Base-by-base conservation (phyloP, 2,888 invertebrate species). In the Plebejus melissa region DNA sequence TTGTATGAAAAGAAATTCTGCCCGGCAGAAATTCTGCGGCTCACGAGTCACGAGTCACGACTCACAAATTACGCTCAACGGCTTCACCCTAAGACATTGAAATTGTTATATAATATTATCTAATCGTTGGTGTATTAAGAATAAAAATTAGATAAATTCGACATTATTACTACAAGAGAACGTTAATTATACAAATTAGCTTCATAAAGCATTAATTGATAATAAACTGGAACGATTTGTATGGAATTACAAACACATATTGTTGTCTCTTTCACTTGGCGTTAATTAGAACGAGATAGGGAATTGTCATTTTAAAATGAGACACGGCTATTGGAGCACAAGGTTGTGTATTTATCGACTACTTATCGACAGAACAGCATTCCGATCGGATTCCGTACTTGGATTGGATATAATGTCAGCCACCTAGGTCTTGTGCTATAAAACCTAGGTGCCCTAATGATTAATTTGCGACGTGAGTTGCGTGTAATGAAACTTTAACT, bases 351-450 rank as follows among this genome's bases (percentile, higher is more conserved):
- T 72, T 72, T 72, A 72, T 72, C 72, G 69, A 70, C 69, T 32
- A 28, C 41, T 46, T 71, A 71, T 71, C 71, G 71, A 71, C 50
- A 22, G 71, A 72, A 50, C 54, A 54, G 54, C 72, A 72, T 72
- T 72, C 72, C 72, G 16, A 72, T 72, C 72, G 50, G 50, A 72
- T 72, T 50, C 72, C 72, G 36, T 72, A 54, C 72, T 72, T 72
- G 72, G 72, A 72, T 72, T 72, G 72, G 72, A 72, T 72, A 72
- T 72, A 72, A 72, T 72, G 72, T 72, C 72, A 72, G 72, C 54
- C 71, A 71, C 71, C 72, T 72, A 72, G 72, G 50, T 72, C 72
- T 72, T 72, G 54, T 54, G 41, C 71, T 71, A 71, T 71, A 72
- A 72, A 50, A 54, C 72, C 72, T 72, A 72, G 72, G 72, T 72